These are phyloP conservation scores for Coecobrya sp. DNA, from an alignment of 2,888 invertebrate genomes.

Conservation along the genomic window DNA sequence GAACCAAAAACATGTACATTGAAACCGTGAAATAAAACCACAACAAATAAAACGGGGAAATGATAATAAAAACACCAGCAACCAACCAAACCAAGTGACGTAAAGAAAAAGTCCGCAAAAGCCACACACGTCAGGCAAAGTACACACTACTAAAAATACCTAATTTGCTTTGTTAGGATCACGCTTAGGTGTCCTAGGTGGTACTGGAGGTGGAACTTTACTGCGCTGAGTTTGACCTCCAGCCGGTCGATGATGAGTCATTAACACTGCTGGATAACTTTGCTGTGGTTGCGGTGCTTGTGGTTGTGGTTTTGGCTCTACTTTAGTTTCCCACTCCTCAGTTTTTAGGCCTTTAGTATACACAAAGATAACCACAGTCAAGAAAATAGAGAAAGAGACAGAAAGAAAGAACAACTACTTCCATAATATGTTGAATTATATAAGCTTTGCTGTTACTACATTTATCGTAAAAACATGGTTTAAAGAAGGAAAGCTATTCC, in stretches of 20 bases:
- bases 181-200: slow-evolving; percentile 90
- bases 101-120: slow-evolving; percentile 70
- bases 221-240: slow-evolving; percentile 88
- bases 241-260: slow-evolving; percentile 87
- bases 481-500: not conserved
- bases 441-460: slow-evolving; percentile 18
- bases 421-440: not conserved
- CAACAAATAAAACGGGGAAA: slow-evolving; percentile 36
- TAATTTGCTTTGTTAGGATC: slow-evolving; percentile 79
- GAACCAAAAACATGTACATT: slow-evolving; percentile 38
- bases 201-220: slow-evolving; percentile 94
- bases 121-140: slow-evolving; percentile 57
- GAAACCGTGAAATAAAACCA: slow-evolving; percentile 37
- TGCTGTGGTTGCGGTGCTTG: slow-evolving; percentile 82
- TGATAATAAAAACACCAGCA: slow-evolving; percentile 37
- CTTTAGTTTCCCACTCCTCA: slow-evolving; percentile 78
- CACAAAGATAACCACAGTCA: slow-evolving; percentile 73
- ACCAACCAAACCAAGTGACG: slow-evolving; percentile 50
- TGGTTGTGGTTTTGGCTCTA: slow-evolving; percentile 78
- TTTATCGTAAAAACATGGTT: not conserved
- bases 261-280: slow-evolving; percentile 92
- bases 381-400: slow-evolving; percentile 55
- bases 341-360: slow-evolving; percentile 78
- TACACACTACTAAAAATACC: slow-evolving; percentile 68
- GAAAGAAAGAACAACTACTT: slow-evolving; percentile 45